These are phyloP conservation scores for Suillia variegata DNA, from an alignment of 2,888 invertebrate species.

Conservation along the genomic window DNA sequence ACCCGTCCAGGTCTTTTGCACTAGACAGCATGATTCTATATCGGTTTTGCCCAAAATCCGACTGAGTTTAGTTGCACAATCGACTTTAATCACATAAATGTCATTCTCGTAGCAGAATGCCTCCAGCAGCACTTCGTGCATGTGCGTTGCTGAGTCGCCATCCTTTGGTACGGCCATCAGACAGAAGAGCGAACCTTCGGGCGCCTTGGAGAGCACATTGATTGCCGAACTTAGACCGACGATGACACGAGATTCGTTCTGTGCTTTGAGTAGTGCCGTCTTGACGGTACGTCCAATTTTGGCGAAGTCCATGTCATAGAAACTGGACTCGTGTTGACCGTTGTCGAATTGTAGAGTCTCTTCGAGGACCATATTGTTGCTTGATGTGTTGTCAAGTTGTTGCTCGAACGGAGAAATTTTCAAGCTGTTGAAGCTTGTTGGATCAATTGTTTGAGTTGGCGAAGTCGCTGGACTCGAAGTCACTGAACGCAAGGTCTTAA, in stretches of 20 bases:
- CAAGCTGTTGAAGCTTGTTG: neutral
- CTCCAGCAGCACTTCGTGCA: constrained; percentile 77
- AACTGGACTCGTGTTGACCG: constrained; percentile 30
- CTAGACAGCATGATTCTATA: constrained; percentile 63
- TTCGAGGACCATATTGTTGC: constrained; percentile 53
- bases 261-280: constrained; percentile 55
- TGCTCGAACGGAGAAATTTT: constrained; percentile 31
- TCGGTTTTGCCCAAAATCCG: constrained; percentile 64
- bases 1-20: constrained; percentile 59
- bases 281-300: constrained; percentile 57
- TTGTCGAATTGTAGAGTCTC: constrained; percentile 37
- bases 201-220: constrained; percentile 55
- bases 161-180: constrained; percentile 71
- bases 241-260: constrained; percentile 58
- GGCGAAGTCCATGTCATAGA: constrained; percentile 42
- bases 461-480: too few relatives aligned
- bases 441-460: too few relatives aligned
- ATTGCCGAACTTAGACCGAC: constrained; percentile 58
- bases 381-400: constrained; percentile 19
- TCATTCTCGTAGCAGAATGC: constrained; percentile 81
- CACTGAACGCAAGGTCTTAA: too few relatives aligned
- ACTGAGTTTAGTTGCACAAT: constrained; percentile 63
- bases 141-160: constrained; percentile 77
- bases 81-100: constrained; percentile 75
- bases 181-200: constrained; percentile 71